Percentiles rank a stretch among this genome's conserved stretches.
phyloP scores from a whole-genome alignment of 2,113 vertebrate genomes.

The Phyllopteryx taeniolatus region DNA sequence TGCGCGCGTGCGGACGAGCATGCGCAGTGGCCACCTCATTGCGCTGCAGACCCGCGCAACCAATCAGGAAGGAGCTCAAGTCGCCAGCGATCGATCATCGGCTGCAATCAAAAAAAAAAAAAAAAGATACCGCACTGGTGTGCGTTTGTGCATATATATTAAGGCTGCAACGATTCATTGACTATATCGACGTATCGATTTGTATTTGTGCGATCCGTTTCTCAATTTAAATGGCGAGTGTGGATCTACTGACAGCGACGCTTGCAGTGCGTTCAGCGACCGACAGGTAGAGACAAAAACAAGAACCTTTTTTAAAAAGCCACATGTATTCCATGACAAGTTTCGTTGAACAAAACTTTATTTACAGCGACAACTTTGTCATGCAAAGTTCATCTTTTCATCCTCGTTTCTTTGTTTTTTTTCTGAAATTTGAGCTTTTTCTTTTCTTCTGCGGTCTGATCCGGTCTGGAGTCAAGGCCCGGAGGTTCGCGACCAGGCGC shows the following conservation, averaged over 20 bases:
- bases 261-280: not conserved
- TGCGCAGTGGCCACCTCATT: conserved; percentile 10
- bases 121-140: too few relatives aligned
- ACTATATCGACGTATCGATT: too few relatives aligned
- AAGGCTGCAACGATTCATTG: too few relatives aligned
- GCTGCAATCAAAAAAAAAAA: not conserved
- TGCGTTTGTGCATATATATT: too few relatives aligned
- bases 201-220: too few relatives aligned
- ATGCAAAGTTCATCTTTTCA: too few relatives aligned
- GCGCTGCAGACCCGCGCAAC: not conserved
- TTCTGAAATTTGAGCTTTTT: not conserved
- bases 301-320: not conserved
- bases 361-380: not conserved
- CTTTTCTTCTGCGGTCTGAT: not conserved
- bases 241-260: too few relatives aligned
- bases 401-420: not conserved
- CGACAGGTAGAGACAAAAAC: not conserved
- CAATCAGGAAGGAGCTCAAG: not conserved
- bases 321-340: not conserved
- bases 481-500: not conserved
- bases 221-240: too few relatives aligned
- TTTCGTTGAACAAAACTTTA: not conserved
- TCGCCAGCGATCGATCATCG: not conserved
- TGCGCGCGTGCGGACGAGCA: not conserved
- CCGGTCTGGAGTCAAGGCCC: not conserved